phyloP scores from a whole-genome alignment of 2,113 vertebrate genomes.

The Amazona vittata region DNA sequence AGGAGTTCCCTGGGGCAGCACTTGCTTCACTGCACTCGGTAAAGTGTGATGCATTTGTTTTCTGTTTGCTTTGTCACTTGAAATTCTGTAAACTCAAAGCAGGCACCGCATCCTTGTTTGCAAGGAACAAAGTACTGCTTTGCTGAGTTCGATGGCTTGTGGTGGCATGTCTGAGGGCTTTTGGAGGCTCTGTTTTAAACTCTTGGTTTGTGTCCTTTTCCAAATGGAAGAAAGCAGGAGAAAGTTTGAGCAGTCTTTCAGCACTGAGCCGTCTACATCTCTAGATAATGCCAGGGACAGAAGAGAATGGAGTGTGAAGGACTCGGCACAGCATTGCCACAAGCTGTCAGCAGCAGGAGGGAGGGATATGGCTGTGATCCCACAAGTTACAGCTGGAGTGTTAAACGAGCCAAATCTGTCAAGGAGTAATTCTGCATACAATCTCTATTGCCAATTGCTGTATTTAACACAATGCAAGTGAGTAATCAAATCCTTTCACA shows the following conservation, averaged over 20 bases:
- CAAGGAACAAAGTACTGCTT: neutral
- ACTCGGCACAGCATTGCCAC: conserved; percentile 23
- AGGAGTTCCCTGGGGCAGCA: neutral
- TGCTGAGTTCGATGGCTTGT: neutral
- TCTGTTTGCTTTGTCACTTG: neutral
- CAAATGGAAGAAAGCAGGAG: neutral
- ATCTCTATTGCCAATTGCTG: neutral
- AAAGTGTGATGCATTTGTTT: neutral
- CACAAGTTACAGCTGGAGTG: neutral
- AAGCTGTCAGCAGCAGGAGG: neutral
- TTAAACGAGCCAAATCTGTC: neutral
- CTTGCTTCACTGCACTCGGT: neutral
- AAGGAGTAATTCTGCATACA: neutral
- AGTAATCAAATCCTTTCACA: neutral
- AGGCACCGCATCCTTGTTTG: neutral
- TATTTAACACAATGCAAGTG: neutral
- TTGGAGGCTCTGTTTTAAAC: neutral
- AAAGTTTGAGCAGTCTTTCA: conserved; percentile 6
- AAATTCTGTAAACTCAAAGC: neutral
- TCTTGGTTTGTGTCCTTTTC: neutral
- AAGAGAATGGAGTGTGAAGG: neutral
- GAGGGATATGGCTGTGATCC: neutral
- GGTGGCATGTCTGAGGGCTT: neutral
- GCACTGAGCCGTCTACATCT: conserved; percentile 2
- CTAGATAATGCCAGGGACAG: conserved; percentile 24